Evolutionary conservation across 2,888 invertebrate species (phyloP), one percentile per base, ranked within the genome.

Genomic region (Athalia circularis): DNA sequence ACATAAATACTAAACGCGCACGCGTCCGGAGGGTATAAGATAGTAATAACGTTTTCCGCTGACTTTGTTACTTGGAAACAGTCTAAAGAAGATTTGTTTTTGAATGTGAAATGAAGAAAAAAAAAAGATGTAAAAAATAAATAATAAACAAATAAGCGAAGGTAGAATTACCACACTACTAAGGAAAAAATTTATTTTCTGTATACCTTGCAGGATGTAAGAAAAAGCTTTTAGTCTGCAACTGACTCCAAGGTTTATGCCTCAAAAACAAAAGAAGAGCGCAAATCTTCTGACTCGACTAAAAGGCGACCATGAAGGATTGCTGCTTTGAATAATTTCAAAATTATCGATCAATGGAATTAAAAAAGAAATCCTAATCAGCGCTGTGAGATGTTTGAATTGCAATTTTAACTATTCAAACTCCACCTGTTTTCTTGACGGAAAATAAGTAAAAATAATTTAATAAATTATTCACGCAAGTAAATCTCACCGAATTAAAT

Each of bases 211-310:
- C 5, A 50, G 29, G 29, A 29, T 29, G 29, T 68, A 52, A 52
- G 52, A 50, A 68, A 68, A 68, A 68, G 68, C 52, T 68, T 68
- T 50, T 68, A 67, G 65, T 50, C 11, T 29, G 29, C 29, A 29
- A 29, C 29, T 48, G 48, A 48, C 47, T 67, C 13, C 43, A 50
- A 67, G 50, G 50, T 50, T 47, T 48, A 29, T 29, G 7, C 48
- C 15, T 13, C 13, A 52, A 50, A 50, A 68, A 68, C 68, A 68
- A 68, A 68, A 50, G 65, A 48, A 15, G 47, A 48, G 47, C 48
- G 47, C 47, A n/a, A 65, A 65, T 65, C 65, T 65, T 65, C 65
- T 48, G 13, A 48, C 13, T 48, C 7, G 4, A 29, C n/a, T 48
- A 13, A 13, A 65, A 65, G 47, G 48, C 65, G 47, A 48, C 13